Base-by-base conservation (phyloP, 2,888 invertebrate species). In the Leucozona laternaria region DNA sequence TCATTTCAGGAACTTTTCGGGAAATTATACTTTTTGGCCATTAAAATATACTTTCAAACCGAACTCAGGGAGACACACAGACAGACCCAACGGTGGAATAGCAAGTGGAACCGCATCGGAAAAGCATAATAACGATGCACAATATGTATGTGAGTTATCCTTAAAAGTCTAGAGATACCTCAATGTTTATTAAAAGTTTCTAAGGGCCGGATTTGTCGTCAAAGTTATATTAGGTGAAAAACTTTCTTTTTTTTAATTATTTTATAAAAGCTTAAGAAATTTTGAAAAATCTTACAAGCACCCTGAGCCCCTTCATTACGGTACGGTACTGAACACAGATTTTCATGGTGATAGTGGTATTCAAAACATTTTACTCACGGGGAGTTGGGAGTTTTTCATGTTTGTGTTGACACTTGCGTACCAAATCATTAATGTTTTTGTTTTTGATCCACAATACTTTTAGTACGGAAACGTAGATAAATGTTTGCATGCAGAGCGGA, bases 1-100 rank as follows among this genome's bases (percentile, higher is more conserved):
- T 7, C 37, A 53, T 40, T 53, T 68, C 11, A 53, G 68, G 37
- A 34, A 68, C 53, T 68, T 68, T 80, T 73, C 73, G 68, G 85
- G 77, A 85, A 85, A 85, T 81, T 85, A 77, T 81, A 81, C 81
- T 85, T 85, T 85, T 77, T 77, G 80, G 28, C 76, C 80, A 84
- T 84, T 84, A 84, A 84, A 84, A 80, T 71, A 80, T 71, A 84
- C 71, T 80, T 84, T 84, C 34, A 48, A 58, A 40, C 70, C 22
- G 8, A 31, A 6, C 11, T 7, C 7, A 22, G 22, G 34, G 20
- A 55, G 53, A 13, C 71, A 48, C 17, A 34, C 34, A 34, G 31
- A 31, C 4, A 57, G 48, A 45, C 15, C 28, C 28, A 17, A 11
- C 2, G 25, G 17, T 25, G 31, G 31, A 45, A 64, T 40, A 31